Evolutionary conservation across 2,797 vertebrate species (phyloP).

Genomic region (Falco naumanni): DNA sequence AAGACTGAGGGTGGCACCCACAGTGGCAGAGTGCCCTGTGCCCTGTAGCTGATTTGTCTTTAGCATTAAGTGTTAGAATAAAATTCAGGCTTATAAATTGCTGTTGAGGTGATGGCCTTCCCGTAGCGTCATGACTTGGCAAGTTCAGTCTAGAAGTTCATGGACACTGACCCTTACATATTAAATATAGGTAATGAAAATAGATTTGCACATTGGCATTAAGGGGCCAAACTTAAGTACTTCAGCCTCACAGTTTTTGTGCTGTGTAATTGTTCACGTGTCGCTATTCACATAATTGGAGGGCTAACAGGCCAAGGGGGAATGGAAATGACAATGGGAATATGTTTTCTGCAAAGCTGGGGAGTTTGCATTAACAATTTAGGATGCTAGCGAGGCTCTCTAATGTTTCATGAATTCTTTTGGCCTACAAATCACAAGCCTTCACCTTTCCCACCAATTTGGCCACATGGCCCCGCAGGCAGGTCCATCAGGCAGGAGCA

Average conservation of each 20-base stretch:
- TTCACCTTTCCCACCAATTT: not conserved
- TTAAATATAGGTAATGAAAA: slow-evolving; percentile 23
- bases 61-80: slow-evolving; percentile 15
- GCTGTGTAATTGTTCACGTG: not conserved
- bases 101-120: not conserved
- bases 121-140: slow-evolving; percentile 3
- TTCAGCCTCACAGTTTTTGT: not conserved
- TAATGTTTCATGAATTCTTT: slow-evolving; percentile 24
- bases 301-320: not conserved
- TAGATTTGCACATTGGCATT: slow-evolving; percentile 20
- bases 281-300: not conserved
- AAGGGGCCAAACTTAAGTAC: slow-evolving; percentile 1
- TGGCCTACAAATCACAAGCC: not conserved
- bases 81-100: not conserved
- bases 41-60: not conserved
- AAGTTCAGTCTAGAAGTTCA: slow-evolving; percentile 23
- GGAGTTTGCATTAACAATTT: slow-evolving; percentile 25
- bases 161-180: not conserved
- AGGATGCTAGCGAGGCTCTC: not conserved
- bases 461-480: not conserved
- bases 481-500: not conserved
- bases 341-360: not conserved
- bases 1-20: not conserved
- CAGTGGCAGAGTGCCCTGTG: not conserved
- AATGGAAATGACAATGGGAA: not conserved